phyloP scores from a whole-genome alignment of 2,113 vertebrate species.

The Pteruthius melanotis region DNA sequence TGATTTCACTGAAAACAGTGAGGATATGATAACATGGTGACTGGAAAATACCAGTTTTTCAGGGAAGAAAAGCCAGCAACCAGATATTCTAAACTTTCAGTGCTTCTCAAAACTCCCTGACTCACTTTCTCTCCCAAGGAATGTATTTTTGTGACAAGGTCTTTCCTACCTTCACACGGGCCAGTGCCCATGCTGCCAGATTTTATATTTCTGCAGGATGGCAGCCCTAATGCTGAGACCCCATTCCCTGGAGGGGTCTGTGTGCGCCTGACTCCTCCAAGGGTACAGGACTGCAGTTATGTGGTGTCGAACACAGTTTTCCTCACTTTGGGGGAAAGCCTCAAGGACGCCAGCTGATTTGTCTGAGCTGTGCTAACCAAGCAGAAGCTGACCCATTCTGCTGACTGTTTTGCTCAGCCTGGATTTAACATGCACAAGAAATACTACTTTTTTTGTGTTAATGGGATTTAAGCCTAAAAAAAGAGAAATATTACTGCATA shows the following conservation, averaged over 20 bases:
- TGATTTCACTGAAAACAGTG: neutral
- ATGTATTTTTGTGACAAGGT: neutral
- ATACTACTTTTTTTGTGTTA: neutral
- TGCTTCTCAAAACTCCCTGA: neutral
- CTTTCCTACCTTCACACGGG: neutral
- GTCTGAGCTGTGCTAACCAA: neutral
- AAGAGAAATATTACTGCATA: neutral
- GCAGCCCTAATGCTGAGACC: neutral
- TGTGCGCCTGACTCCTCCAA: neutral
- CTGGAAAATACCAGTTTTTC: neutral
- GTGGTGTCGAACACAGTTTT: accelerated
- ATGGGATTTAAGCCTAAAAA: neutral
- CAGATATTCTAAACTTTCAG: neutral
- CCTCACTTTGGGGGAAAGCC: neutral
- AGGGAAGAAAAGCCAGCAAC: neutral
- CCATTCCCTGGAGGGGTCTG: neutral
- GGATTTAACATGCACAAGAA: neutral
- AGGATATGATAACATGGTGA: neutral
- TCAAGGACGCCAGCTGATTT: neutral
- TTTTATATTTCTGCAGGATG: neutral
- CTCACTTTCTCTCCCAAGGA: neutral
- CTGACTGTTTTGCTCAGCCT: neutral
- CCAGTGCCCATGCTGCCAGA: neutral
- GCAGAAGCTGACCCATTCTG: neutral
- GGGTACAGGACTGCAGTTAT: neutral